Evolutionary conservation across 92 coral and sea anemone species (phyloP).

Genomic region (Paragorgia papillata): DNA sequence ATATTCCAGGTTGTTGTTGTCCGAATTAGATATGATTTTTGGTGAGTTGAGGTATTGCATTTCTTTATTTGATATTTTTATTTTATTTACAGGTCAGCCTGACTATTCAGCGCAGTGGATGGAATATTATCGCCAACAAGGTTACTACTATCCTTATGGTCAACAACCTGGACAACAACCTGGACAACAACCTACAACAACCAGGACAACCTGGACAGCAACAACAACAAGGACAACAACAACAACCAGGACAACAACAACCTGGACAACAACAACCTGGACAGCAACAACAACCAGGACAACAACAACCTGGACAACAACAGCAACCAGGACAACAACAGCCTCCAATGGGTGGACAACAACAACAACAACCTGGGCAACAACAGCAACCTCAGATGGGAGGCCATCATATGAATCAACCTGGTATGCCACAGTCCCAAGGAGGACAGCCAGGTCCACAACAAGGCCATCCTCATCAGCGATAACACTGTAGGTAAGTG

Average conservation of each 20-base stretch:
- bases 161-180: slow-evolving; percentile 64
- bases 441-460: slow-evolving; percentile 7
- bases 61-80: neutral
- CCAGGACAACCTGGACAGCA: slow-evolving; percentile 64
- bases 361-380: slow-evolving; percentile 51
- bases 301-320: slow-evolving; percentile 39
- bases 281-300: slow-evolving; percentile 48
- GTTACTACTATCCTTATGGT: slow-evolving; percentile 78
- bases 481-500: slow-evolving; percentile 35
- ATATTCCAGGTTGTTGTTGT: too few relatives aligned
- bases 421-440: slow-evolving; percentile 9
- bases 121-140: slow-evolving; percentile 89
- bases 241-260: slow-evolving; percentile 45
- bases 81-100: slow-evolving; percentile 58
- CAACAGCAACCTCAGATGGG: slow-evolving; percentile 41
- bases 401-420: slow-evolving; percentile 1
- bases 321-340: slow-evolving; percentile 51
- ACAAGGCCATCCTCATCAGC: slow-evolving; percentile 37
- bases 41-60: too few relatives aligned
- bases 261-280: slow-evolving; percentile 45
- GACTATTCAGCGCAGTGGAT: slow-evolving; percentile 99
- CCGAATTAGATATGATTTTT: too few relatives aligned
- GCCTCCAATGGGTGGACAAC: too few relatives aligned
- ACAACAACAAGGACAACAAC: slow-evolving; percentile 47
- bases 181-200: slow-evolving; percentile 54